phyloP scores from a whole-genome alignment of 2,888 invertebrate species.

The Periphyllus acericola region DNA sequence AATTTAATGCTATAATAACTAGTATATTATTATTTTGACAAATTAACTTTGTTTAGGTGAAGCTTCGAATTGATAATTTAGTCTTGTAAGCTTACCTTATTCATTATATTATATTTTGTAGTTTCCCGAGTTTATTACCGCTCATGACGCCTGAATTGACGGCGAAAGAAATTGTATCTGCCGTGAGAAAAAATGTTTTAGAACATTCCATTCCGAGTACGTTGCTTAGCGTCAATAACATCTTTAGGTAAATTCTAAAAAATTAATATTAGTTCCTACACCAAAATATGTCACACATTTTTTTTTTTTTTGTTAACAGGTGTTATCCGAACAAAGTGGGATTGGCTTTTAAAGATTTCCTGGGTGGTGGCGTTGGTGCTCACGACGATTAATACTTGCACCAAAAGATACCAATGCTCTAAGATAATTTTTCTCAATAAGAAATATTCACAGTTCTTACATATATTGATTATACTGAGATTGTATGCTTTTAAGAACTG shows the following conservation, averaged over 20 bases:
- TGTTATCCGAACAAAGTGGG: conserved; percentile 45
- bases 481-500: neutral
- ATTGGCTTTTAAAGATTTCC: conserved; percentile 46
- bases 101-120: conserved; percentile 62
- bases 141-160: conserved; percentile 75
- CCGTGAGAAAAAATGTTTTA: conserved; percentile 73
- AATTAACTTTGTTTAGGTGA: too few relatives aligned
- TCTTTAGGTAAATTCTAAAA: conserved; percentile 66
- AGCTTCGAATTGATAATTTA: too few relatives aligned
- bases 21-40: too few relatives aligned
- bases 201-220: conserved; percentile 76
- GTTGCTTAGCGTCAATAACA: conserved; percentile 71
- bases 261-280: neutral
- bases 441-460: neutral
- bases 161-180: conserved; percentile 75
- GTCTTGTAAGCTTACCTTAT: neutral
- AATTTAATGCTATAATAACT: too few relatives aligned
- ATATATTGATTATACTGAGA: neutral
- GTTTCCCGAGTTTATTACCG: conserved; percentile 75
- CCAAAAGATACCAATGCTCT: neutral
- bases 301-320: conserved; percentile 3
- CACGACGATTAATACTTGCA: conserved; percentile 29
- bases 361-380: conserved; percentile 46
- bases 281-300: neutral
- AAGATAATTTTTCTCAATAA: neutral